Conservation (phyloP, 2,888 invertebrate species). For the Aphodius granarius region DNA sequence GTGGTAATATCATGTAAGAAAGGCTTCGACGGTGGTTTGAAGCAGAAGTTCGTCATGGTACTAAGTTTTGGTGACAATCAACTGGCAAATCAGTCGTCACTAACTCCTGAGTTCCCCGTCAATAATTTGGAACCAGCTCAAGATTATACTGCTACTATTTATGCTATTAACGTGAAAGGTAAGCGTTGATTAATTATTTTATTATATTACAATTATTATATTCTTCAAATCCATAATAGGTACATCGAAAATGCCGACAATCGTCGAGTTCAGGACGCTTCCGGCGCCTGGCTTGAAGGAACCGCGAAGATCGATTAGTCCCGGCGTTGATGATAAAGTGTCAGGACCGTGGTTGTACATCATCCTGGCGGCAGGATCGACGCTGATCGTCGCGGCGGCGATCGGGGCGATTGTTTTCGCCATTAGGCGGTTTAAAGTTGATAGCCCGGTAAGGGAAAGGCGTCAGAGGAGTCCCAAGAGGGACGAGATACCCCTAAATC, state of each 20-base stretch:
- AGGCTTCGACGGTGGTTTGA: constrained; percentile 60
- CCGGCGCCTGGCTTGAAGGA: constrained; percentile 55
- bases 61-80: constrained; percentile 46
- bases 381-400: constrained; percentile 51
- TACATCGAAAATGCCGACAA: constrained; percentile 52
- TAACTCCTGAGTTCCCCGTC: constrained; percentile 55
- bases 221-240: too few relatives aligned
- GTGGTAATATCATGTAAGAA: constrained; percentile 55
- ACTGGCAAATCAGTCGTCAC: constrained; percentile 51
- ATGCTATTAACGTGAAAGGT: constrained; percentile 71
- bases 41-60: constrained; percentile 54
- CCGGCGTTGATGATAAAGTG: constrained; percentile 37
- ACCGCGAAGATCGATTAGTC: constrained; percentile 52
- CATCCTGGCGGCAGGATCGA: constrained; percentile 50
- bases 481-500: constrained; percentile 48
- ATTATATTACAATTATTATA: too few relatives aligned
- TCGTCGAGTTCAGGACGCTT: constrained; percentile 54
- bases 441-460: constrained; percentile 49
- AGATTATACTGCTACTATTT: constrained; percentile 56
- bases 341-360: constrained; percentile 51
- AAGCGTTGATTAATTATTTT: too few relatives aligned
- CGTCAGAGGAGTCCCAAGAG: constrained; percentile 44
- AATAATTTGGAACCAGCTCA: constrained; percentile 57
- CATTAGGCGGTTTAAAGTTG: constrained; percentile 48
- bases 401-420: constrained; percentile 49